Evolutionary conservation across 2,888 invertebrate genomes (phyloP).

Genomic region (Phyto melanocephala): DNA sequence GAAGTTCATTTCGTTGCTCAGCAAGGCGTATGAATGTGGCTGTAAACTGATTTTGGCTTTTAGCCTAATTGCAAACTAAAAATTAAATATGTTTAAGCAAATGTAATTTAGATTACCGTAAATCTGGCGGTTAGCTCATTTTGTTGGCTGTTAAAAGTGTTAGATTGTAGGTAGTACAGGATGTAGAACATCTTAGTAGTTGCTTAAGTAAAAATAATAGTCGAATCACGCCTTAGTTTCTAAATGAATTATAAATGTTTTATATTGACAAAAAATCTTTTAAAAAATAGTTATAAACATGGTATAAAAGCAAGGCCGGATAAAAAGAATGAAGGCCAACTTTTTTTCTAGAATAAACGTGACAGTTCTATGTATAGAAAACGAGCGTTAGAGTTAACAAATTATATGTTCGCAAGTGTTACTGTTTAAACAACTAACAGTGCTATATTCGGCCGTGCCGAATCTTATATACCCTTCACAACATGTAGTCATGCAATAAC

Average conservation of each 20-base stretch:
- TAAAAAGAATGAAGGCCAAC: too few species aligned
- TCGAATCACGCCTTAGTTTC: conserved; percentile 35
- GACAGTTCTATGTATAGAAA: too few species aligned
- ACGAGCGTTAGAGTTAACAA: too few species aligned
- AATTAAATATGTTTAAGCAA: background rate
- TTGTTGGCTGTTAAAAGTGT: too few species aligned
- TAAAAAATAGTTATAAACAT: background rate
- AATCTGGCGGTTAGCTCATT: background rate
- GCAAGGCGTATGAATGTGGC: background rate
- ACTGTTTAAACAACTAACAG: too few species aligned
- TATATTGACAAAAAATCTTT: conserved; percentile 27
- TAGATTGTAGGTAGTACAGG: background rate
- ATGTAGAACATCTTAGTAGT: conserved; percentile 9
- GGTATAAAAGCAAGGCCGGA: too few species aligned
- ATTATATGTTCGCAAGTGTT: too few species aligned
- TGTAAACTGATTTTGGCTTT: conserved; percentile 51
- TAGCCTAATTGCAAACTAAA: conserved; percentile 56
- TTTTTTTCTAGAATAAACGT: too few species aligned
- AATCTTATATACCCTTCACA: too few species aligned
- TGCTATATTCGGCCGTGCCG: too few species aligned
- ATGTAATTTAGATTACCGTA: conserved; percentile 36
- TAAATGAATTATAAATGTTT: too few species aligned
- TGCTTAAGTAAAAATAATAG: background rate
- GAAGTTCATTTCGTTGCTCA: background rate
- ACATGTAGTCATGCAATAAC: too few species aligned